A percentile compares a stretch with the other conserved stretches of the same genome.
Evolutionary conservation across 2,113 vertebrate genomes (phyloP).

Genomic region (Sminthopsis crassicaudata): DNA sequence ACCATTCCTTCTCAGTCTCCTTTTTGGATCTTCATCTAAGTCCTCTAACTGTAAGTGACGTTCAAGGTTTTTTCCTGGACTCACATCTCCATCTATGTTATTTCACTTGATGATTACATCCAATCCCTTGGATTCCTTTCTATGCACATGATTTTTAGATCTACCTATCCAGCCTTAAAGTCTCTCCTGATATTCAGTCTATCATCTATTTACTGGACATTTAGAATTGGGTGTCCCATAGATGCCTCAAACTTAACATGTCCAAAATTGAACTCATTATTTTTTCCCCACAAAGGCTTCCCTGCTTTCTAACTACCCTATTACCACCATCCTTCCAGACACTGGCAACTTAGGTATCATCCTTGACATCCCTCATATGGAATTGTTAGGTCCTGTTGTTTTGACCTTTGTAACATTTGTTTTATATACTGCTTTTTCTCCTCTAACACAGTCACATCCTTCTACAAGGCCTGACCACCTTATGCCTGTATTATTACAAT

Average conservation of each 20-base stretch:
- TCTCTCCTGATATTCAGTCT: neutral
- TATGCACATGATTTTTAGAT: neutral
- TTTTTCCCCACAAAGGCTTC: neutral
- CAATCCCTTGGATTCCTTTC: neutral
- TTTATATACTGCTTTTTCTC: neutral
- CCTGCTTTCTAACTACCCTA: neutral
- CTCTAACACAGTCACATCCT: neutral
- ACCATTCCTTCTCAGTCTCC: neutral
- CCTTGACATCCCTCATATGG: neutral
- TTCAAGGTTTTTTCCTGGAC: neutral
- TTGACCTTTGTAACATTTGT: neutral
- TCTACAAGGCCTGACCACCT: neutral
- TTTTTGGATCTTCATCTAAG: neutral
- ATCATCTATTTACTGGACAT: neutral
- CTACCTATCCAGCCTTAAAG: neutral
- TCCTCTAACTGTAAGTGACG: neutral
- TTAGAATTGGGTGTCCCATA: neutral
- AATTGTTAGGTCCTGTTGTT: neutral
- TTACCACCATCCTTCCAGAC: neutral
- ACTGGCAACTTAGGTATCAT: neutral
- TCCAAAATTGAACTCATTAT: neutral
- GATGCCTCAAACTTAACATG: neutral
- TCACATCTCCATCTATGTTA: neutral
- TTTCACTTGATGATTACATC: neutral
- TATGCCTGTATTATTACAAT: neutral